These are phyloP conservation scores for roundworm (Caenorhabditis elegans) DNA, from an alignment of 1,140 invertebrate genomes.

Conservation along the genomic window DNA sequence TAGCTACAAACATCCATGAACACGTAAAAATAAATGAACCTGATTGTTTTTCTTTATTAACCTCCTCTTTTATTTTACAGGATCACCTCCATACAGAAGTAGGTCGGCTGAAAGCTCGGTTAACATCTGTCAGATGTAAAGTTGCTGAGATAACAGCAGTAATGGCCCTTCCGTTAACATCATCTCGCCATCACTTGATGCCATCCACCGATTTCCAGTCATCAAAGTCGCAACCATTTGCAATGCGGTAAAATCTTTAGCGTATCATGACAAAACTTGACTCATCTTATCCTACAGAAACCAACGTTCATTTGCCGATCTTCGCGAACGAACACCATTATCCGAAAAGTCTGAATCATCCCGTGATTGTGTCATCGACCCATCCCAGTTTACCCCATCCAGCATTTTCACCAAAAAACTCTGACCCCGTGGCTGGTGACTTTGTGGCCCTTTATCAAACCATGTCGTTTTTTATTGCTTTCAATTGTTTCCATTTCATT, in stretches of 20 bases:
- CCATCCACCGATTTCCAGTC: conserved; percentile 1
- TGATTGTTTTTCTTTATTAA: too few relatives aligned
- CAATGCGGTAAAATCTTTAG: neutral
- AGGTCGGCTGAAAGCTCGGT: neutral
- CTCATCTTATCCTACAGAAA: neutral
- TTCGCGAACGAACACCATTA: conserved; percentile 17
- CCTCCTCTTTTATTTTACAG: too few relatives aligned
- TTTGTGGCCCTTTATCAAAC: neutral
- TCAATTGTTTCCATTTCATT: neutral
- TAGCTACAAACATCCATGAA: too few relatives aligned
- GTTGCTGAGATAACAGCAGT: conserved; percentile 1
- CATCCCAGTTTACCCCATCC: neutral
- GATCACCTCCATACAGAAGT: conserved; percentile 1
- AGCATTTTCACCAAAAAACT: conserved; percentile 26
- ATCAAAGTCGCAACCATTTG: conserved; percentile 2
- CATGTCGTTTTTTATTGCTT: neutral
- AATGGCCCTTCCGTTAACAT: neutral
- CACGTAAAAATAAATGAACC: too few relatives aligned
- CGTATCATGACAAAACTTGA: neutral
- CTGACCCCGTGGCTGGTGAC: neutral
- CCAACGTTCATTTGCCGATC: conserved; percentile 26
- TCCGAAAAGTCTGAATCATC: conserved; percentile 31
- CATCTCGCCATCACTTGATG: neutral
- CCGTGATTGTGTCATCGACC: conserved; percentile 19
- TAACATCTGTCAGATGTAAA: conserved; percentile 10